Conservation (phyloP, 2,113 vertebrate genomes). For the Halcyon senegalensis region DNA sequence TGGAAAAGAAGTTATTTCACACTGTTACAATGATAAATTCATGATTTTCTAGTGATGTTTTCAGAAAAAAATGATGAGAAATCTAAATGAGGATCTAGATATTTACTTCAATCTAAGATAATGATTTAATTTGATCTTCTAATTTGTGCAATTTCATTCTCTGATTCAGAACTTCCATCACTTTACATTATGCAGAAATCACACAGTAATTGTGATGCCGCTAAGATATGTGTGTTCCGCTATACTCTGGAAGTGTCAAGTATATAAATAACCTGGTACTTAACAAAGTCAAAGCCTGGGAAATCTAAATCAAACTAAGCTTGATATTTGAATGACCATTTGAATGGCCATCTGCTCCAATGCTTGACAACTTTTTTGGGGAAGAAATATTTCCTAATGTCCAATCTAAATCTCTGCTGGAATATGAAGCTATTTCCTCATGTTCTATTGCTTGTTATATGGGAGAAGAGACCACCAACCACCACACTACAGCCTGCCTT, state of each 20-base stretch:
- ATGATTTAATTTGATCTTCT: neutral
- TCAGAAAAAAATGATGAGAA: neutral
- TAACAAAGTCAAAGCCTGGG: neutral
- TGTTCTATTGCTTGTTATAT: neutral
- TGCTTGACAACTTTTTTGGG: neutral
- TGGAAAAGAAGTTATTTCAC: neutral
- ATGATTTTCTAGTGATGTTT: neutral
- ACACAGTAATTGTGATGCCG: neutral
- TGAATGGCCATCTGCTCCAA: neutral
- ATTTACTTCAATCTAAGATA: neutral
- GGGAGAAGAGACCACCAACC: neutral
- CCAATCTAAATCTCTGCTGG: neutral
- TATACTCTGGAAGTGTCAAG: neutral
- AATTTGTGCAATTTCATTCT: neutral
- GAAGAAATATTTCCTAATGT: neutral
- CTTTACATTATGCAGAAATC: neutral
- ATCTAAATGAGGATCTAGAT: neutral
- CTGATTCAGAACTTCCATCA: neutral
- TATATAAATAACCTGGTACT: neutral
- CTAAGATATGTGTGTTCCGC: neutral
- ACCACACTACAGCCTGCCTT: too few relatives aligned
- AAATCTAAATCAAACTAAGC: constrained; percentile 2
- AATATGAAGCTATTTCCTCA: neutral
- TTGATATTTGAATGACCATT: constrained; percentile 5
- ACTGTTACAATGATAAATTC: neutral